These are phyloP conservation scores for Rotaria macrura DNA, from an alignment of 2,888 invertebrate genomes.

Conservation along the genomic window DNA sequence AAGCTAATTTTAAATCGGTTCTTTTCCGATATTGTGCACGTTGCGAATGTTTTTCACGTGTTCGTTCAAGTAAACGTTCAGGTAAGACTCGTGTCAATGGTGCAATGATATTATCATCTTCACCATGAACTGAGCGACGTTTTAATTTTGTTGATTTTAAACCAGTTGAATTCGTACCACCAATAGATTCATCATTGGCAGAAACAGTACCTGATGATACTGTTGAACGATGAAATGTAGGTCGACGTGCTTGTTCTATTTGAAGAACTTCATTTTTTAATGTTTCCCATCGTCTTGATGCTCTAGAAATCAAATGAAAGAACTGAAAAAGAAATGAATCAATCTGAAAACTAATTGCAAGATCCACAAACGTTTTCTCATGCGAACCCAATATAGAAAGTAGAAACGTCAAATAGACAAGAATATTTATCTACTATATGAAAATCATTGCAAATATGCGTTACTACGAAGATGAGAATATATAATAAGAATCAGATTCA, in stretches of 20 bases:
- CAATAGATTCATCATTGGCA: neutral
- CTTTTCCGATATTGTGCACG: conserved; percentile 26
- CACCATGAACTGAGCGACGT: neutral
- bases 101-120: neutral
- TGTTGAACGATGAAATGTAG: neutral
- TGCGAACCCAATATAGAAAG: too few relatives aligned
- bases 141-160: neutral
- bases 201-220: neutral
- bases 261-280: neutral
- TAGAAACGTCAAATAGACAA: too few relatives aligned
- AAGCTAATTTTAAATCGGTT: conserved; percentile 72
- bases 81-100: neutral
- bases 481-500: too few relatives aligned
- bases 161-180: neutral
- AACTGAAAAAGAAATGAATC: too few relatives aligned
- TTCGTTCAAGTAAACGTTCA: conserved; percentile 26
- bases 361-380: too few relatives aligned
- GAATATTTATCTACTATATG: too few relatives aligned
- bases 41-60: conserved; percentile 21
- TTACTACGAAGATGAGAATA: too few relatives aligned
- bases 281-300: conserved; percentile 18
- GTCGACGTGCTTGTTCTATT: neutral
- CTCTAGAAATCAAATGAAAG: too few relatives aligned
- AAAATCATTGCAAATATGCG: too few relatives aligned
- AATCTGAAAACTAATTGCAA: too few relatives aligned